Conservation (phyloP, 1,140 invertebrate genomes). For the Microvelia longipes region DNA sequence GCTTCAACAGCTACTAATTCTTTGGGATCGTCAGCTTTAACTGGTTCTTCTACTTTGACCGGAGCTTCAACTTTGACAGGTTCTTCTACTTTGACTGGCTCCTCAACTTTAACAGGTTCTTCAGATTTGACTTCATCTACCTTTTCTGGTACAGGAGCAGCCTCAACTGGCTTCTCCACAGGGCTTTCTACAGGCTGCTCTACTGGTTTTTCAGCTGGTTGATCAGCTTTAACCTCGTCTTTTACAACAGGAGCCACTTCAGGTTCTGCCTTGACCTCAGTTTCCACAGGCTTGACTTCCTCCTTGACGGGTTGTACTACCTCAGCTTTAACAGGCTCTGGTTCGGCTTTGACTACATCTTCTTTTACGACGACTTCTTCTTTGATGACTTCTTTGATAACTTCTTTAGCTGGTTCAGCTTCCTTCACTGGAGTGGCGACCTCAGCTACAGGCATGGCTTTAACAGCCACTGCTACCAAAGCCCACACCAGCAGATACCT, state of each 20-base stretch:
- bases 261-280: not conserved
- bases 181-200: conserved; percentile 5
- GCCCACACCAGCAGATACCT: not conserved
- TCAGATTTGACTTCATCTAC: conserved; percentile 13
- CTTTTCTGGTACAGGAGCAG: conserved; percentile 2
- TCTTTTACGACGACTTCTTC: not conserved
- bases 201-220: conserved; percentile 11
- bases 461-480: not conserved
- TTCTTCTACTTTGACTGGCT: not conserved
- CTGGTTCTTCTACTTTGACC: conserved; percentile 2
- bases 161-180: not conserved
- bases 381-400: not conserved
- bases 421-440: not conserved
- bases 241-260: conserved; percentile 5
- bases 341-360: not conserved
- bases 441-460: not conserved
- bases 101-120: not conserved
- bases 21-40: conserved; percentile 16
- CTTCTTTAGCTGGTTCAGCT: not conserved
- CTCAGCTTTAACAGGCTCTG: not conserved
- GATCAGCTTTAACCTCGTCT: conserved; percentile 13
- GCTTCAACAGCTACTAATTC: not conserved
- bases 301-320: not conserved
- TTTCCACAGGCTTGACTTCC: not conserved
- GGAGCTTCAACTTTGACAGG: conserved; percentile 2